These are phyloP conservation scores for Megaceryle torquata DNA, from an alignment of 2,113 vertebrate genomes.

Conservation along the genomic window DNA sequence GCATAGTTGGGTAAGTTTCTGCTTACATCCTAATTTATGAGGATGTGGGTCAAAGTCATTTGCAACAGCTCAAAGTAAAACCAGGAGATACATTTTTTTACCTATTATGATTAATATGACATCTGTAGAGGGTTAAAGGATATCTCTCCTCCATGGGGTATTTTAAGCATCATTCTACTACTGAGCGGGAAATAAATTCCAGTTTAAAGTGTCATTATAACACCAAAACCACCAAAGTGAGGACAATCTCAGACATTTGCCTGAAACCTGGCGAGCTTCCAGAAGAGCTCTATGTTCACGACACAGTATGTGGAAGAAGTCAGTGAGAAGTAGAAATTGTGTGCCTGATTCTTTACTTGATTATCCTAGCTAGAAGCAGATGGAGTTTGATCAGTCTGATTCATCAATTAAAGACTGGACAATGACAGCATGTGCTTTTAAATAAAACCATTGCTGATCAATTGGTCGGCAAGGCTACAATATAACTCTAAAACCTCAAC, in stretches of 20 bases:
- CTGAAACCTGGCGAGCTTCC: background rate
- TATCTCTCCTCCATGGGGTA: background rate
- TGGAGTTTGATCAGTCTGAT: background rate
- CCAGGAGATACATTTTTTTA: conserved; percentile 49
- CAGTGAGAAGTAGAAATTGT: background rate
- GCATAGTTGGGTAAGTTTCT: background rate
- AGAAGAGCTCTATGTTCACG: background rate
- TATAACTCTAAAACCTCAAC: background rate
- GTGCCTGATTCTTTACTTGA: background rate
- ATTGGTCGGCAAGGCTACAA: background rate
- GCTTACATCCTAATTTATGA: conserved; percentile 42
- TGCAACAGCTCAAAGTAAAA: conserved; percentile 36
- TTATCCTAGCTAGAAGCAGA: background rate
- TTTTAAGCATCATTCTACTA: background rate
- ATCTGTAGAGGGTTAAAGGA: conserved; percentile 57
- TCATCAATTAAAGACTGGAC: background rate
- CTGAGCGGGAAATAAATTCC: background rate
- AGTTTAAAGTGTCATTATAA: background rate
- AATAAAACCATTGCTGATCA: background rate
- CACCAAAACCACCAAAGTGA: background rate
- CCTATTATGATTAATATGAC: conserved; percentile 47
- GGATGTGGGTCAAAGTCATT: conserved; percentile 12
- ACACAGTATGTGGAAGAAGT: background rate
- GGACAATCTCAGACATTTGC: background rate
- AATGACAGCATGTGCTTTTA: background rate